Base-by-base conservation (phyloP, 2,113 vertebrate genomes). In the Percina caprodes region DNA sequence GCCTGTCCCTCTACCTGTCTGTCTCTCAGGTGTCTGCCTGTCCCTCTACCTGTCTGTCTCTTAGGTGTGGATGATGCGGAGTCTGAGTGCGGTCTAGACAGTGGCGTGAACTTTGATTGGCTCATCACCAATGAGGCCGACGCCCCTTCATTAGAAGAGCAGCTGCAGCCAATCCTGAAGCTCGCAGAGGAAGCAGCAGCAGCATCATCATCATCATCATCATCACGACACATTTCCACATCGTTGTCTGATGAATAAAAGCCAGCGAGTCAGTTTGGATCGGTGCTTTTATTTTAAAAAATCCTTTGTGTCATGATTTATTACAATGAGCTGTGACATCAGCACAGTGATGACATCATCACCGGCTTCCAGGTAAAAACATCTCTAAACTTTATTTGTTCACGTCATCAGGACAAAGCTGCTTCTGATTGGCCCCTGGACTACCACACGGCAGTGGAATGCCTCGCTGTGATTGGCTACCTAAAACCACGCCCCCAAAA, bases 21-120 rank as follows among this genome's bases (percentile, higher is more conserved):
- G 0, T 71, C 21, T 60, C 51, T 59, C 26, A 30, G 26, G 26
- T 30, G 49, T 61, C 9, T 58, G 1, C 21, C 11, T 45, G 12
- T 33, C 21, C 23, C 3, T 55, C 54, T n/a, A 30, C 26, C 42
- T 62, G 45, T 66, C 65, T 24, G 0, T 78, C 23, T 65, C 67
- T 8, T 90, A 97, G 97, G 96, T 60, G 92, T 99, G 21, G 98
- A 99, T 0, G 96, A 99, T 0, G 93, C 94, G 0, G 97, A 98
- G 82, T 99, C 98, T 0, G 98, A 99, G 77, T 99, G 98, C 0
- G 97, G 96, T 39, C 91, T 99, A 92, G 98, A 99, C 90, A 79
- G 92, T 0, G 93, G 95, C 0, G 93, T 95, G 69, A 6, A 80
- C 48, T 98, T 96, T 45, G 96, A 99, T 49, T 97, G 96, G 96